A percentile compares a stretch with the other conserved stretches of the same genome.
These are phyloP conservation scores for Hippoglossus stenolepis DNA, from an alignment of 2,113 vertebrate genomes.

Conservation along the genomic window DNA sequence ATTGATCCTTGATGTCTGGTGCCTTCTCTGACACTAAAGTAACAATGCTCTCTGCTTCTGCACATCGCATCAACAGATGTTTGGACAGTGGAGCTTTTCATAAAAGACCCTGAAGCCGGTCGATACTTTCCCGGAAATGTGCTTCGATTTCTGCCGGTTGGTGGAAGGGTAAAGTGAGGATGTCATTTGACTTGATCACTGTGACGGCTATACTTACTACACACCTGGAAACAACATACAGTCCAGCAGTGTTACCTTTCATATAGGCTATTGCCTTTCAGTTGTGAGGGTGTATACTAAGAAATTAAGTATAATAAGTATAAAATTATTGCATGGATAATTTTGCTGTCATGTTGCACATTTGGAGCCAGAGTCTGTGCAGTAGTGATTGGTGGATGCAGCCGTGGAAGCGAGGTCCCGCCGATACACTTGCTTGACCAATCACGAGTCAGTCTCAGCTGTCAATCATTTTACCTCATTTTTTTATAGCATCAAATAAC, in stretches of 20 bases:
- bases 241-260: not conserved
- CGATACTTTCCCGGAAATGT: conserved; percentile 57
- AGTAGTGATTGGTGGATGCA: too few species aligned
- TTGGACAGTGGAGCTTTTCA: conserved; percentile 73
- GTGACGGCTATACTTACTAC: conserved; percentile 15
- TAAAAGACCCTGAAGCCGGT: conserved; percentile 62
- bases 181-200: conserved; percentile 55
- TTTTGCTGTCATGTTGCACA: too few species aligned
- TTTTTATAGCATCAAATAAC: too few species aligned
- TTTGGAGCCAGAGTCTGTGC: too few species aligned
- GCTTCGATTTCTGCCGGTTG: conserved; percentile 48
- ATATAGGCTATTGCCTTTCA: not conserved
- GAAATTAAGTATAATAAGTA: too few species aligned
- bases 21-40: conserved; percentile 51
- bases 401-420: too few species aligned
- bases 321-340: too few species aligned
- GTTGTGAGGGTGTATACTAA: too few species aligned
- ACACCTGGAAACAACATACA: not conserved
- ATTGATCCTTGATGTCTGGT: conserved; percentile 72
- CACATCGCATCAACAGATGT: conserved; percentile 72
- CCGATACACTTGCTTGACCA: too few species aligned
- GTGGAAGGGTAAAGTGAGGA: conserved; percentile 48
- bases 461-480: too few species aligned
- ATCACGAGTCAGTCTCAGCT: too few species aligned
- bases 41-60: conserved; percentile 64